Conservation (phyloP, 2,797 vertebrate genomes). For the Cirrhinus molitorella region DNA sequence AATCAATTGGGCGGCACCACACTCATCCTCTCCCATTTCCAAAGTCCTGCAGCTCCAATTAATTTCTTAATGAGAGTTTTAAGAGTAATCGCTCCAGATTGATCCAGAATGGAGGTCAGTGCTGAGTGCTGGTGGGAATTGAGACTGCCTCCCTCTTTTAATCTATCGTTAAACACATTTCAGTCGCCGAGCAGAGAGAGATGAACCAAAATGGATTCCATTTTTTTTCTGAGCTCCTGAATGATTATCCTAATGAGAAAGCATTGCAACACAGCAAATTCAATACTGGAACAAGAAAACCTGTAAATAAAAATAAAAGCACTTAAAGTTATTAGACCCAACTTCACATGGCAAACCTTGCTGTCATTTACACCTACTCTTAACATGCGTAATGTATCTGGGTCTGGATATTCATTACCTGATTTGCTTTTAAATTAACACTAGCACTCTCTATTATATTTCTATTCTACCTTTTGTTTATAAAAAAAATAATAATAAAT, state of each 20-base stretch:
- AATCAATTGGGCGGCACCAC: conserved; percentile 55
- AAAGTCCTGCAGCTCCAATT: conserved; percentile 61
- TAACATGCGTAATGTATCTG: no score
- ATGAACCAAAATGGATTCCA: neutral
- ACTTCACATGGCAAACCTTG: no score
- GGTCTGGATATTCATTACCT: no score
- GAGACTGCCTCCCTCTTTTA: conserved; percentile 47
- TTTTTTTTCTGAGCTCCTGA: conserved; percentile 24
- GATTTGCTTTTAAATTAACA: no score
- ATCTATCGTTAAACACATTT: conserved; percentile 56
- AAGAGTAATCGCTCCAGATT: conserved; percentile 59
- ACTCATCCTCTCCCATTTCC: conserved; percentile 51
- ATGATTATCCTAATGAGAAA: neutral
- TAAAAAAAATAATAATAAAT: no score
- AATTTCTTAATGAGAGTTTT: conserved; percentile 62
- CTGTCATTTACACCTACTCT: no score
- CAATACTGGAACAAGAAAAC: neutral
- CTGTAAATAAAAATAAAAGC: neutral
- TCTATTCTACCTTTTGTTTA: no score
- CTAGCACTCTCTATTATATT: no score
- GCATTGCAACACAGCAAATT: neutral
- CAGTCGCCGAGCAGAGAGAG: neutral
- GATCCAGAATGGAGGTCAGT: conserved; percentile 55
- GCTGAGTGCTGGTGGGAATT: conserved; percentile 44
- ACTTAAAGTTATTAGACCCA: no score